Conservation (phyloP, 2,797 vertebrate genomes). For the Melanotaenia nigrans region DNA sequence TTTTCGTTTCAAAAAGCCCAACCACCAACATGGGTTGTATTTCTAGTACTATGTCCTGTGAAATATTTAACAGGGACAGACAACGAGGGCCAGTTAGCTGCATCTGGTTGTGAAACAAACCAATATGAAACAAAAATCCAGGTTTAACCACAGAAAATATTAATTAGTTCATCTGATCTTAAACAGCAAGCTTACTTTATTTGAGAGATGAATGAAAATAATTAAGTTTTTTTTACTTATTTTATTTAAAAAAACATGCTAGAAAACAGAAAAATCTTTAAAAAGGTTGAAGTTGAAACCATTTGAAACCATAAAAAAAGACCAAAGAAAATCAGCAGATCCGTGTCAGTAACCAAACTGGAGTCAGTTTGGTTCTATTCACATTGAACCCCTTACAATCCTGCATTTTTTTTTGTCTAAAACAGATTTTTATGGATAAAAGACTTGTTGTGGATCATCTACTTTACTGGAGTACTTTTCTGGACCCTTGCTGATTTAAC, state of each 20-base stretch:
- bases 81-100: constrained; percentile 11
- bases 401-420: no score
- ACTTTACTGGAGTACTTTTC: no score
- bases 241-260: background rate
- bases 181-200: background rate
- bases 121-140: background rate
- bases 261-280: background rate
- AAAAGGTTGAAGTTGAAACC: background rate
- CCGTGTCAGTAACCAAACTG: background rate
- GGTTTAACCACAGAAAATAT: background rate
- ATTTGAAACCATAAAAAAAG: background rate
- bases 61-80: constrained; percentile 61
- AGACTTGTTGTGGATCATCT: no score
- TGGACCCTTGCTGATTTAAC: no score
- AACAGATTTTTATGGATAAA: no score
- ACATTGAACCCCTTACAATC: no score
- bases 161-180: background rate
- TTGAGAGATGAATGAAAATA: background rate
- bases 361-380: no score
- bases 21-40: constrained; percentile 55
- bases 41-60: constrained; percentile 61
- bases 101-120: constrained; percentile 5
- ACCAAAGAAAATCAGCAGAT: background rate
- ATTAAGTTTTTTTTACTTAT: no score
- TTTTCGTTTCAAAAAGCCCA: constrained; percentile 59